A percentile compares a stretch with the other conserved stretches of the same genome.
Evolutionary conservation across 2,888 invertebrate genomes (phyloP).

Genomic region (Boloria euphrosyne): DNA sequence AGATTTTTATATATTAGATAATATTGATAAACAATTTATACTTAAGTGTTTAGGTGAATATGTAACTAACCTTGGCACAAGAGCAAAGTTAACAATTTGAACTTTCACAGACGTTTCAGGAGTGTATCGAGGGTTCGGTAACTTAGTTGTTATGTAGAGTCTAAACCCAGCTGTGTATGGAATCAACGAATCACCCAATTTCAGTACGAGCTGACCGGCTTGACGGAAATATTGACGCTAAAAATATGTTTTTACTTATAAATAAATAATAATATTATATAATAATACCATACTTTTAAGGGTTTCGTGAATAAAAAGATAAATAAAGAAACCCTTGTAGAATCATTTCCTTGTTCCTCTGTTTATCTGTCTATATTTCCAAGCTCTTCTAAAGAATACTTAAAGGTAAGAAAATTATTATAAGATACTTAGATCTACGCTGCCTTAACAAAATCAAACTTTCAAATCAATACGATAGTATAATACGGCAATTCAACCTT

Average conservation of each 20-base stretch:
- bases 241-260: slow-evolving; percentile 5
- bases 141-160: slow-evolving; percentile 93
- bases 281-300: too few relatives aligned
- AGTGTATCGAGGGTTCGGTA: slow-evolving; percentile 93
- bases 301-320: too few relatives aligned
- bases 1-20: too few relatives aligned
- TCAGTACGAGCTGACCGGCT: slow-evolving; percentile 88
- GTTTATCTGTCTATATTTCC: neutral
- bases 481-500: too few relatives aligned
- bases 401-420: too few relatives aligned
- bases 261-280: too few relatives aligned
- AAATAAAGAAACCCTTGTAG: too few relatives aligned
- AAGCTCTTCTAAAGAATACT: neutral
- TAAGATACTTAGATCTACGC: too few relatives aligned
- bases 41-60: neutral
- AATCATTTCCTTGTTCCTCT: too few relatives aligned
- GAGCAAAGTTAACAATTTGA: slow-evolving; percentile 93
- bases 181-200: slow-evolving; percentile 92
- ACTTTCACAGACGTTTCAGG: slow-evolving; percentile 94
- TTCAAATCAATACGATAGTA: too few relatives aligned
- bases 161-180: slow-evolving; percentile 90
- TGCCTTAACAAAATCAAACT: too few relatives aligned
- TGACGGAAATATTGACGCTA: slow-evolving; percentile 90
- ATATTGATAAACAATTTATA: neutral
- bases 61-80: slow-evolving; percentile 86